These are phyloP conservation scores for Prionailurus bengalensis DNA, from an alignment of 2,113 vertebrate genomes.

Conservation along the genomic window DNA sequence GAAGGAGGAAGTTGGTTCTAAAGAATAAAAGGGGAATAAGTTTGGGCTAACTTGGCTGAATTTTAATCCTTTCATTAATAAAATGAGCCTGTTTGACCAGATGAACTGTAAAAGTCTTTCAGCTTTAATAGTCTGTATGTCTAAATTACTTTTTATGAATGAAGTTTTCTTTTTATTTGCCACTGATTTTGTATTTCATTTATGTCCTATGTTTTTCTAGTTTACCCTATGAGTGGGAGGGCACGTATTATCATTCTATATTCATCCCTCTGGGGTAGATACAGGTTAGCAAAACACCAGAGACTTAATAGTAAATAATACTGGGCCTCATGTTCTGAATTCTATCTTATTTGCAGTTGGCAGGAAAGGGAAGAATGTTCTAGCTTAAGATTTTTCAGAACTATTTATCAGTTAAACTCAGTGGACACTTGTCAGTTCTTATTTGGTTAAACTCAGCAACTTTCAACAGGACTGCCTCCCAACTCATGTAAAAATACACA, in stretches of 20 bases:
- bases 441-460: background rate
- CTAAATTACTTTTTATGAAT: background rate
- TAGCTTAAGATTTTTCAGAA: conserved; percentile 30
- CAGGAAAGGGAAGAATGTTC: background rate
- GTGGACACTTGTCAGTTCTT: background rate
- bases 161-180: conserved; percentile 50
- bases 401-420: conserved; percentile 25
- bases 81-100: conserved; percentile 6
- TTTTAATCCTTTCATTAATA: conserved; percentile 56
- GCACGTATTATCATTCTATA: background rate
- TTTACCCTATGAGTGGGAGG: background rate
- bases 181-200: conserved; percentile 20
- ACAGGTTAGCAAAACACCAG: background rate
- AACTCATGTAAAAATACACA: background rate
- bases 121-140: background rate
- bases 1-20: conserved; percentile 24
- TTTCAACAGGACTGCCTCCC: background rate
- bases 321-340: background rate
- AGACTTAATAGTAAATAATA: background rate
- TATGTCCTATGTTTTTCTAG: conserved; percentile 24
- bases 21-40: background rate
- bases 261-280: background rate
- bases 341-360: background rate
- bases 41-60: background rate
- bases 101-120: background rate